Base-by-base conservation (phyloP, 2,113 vertebrate species). In the Oenanthe oenanthe region DNA sequence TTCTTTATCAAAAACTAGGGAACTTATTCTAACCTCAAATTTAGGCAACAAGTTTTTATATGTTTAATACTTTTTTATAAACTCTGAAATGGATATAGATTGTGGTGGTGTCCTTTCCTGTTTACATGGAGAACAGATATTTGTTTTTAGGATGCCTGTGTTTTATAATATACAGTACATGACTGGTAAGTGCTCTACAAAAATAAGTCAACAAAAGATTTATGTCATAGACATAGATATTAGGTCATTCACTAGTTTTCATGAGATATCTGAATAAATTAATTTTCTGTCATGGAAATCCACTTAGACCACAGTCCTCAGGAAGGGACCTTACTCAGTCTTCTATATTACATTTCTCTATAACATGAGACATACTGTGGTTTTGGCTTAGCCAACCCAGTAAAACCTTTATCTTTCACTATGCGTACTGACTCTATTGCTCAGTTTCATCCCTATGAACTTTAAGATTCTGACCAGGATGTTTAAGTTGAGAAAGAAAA, bases 321-420 rank as follows among this genome's bases (percentile, higher is more conserved):
- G 18, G 34, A 67, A n/a, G n/a, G 38, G 13, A 13, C 2, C 2
- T 31, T 81, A 40, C 29, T 73, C 28, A 53, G 13, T 19, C 25
- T n/a, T 15, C 54, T 51, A 2, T 4, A 13, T 38, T 32, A n/a
- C 0, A 0, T 60, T 89, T 50, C 40, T 63, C 10, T 32, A 29
- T 22, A 40, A n/a, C 11, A 4, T 4, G 20, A 62, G 56, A 54
- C 9, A 62, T 83, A 19, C 16, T 4, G 9, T 38, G 15, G 10
- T 9, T 29, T 48, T 43, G 18, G 31, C 7, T 81, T 57, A 77
- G 20, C 14, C 5, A 71, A 6, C 12, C 4, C 18, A 24, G 7
- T 18, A 72, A 38, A 29, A 24, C 31, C n/a, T 81, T 81, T 45
- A 11, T 56, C 15, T 65, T 84, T 56, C 31, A 63, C 19, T 75